Evolutionary conservation across 2,797 vertebrate species (phyloP), one percentile per base, ranked within the genome.

Genomic region (Columba guinea): DNA sequence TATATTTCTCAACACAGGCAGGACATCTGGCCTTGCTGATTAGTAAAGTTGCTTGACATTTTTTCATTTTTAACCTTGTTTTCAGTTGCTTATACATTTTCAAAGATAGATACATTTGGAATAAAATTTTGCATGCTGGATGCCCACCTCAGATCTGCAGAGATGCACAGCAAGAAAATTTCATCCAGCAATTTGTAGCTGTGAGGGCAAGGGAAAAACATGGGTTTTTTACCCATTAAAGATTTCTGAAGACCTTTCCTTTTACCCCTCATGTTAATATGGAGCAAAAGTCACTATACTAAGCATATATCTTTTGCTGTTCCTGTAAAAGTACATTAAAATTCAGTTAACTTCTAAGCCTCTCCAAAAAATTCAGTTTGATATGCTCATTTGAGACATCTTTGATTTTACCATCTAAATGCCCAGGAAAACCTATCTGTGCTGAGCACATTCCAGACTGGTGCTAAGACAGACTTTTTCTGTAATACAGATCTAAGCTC

Each of bases 361-460:
- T 58, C 53, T 84, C n/a, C 10, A 70, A 91, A 93, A 91, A 90
- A 84, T 41, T 80, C 84, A 44, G 49, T 88, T 89, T 87, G 78
- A 92, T 84, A 59, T 35, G 32, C 70, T 95, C 44, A 59, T 89
- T 92, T 80, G 48, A 87, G 68, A 80, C 28, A 30, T 27, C 39
- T 87, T 58, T 91, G 64, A 89, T 60, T 91, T 89, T 71, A 71
- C 46, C 9, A 69, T 32, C 55, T 85, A 80, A 89, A 87, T 30
- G 28, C 64, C 23, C 41, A 64, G 28, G 53, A 95, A 85, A 85
- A 70, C 49, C 60, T 68, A 7, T n/a, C 49, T 85, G 11, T 59
- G 82, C 46, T 68, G 41, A 87, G 39, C 26, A 37, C 12, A 4
- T 78, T 89, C 28, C 60, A 83, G 48, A 35, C n/a, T 35, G 34